Conservation (phyloP, 2,888 invertebrate species). For the Scaptomyza parva region DNA sequence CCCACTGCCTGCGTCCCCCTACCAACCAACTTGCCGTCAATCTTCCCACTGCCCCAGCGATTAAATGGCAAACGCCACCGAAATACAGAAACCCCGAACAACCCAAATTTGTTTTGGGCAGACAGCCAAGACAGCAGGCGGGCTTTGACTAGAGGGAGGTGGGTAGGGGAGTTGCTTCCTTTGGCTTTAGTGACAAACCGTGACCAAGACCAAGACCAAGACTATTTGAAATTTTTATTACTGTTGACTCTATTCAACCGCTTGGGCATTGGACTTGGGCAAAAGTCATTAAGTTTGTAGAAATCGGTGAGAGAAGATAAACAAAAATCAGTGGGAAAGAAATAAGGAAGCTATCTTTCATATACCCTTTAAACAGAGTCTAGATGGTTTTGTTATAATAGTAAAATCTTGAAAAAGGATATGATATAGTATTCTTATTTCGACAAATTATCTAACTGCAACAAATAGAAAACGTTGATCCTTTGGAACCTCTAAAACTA, state of each 20-base stretch:
- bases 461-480: too few species aligned
- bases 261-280: slow-evolving; percentile 1
- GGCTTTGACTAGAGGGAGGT: not conserved
- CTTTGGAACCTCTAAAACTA: too few species aligned
- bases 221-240: slow-evolving; percentile 31
- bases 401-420: too few species aligned
- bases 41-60: slow-evolving; percentile 43
- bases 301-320: slow-evolving; percentile 1
- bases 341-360: slow-evolving; percentile 4
- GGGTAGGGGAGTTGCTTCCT: slow-evolving; percentile 4
- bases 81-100: slow-evolving; percentile 22
- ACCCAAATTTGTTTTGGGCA: slow-evolving; percentile 58
- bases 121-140: slow-evolving; percentile 52
- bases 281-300: slow-evolving; percentile 28
- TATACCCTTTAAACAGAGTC: too few species aligned
- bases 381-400: too few species aligned
- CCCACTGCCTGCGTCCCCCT: not conserved
- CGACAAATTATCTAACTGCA: too few species aligned
- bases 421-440: too few species aligned
- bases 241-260: slow-evolving; percentile 11
- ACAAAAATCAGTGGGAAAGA: not conserved
- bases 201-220: slow-evolving; percentile 38
- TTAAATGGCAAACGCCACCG: slow-evolving; percentile 68
- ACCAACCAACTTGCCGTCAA: slow-evolving; percentile 15
- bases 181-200: slow-evolving; percentile 2